Percentiles rank a stretch among this genome's conserved stretches.
Conservation (phyloP, 2,113 vertebrate genomes). For the Cottus gobio region DNA sequence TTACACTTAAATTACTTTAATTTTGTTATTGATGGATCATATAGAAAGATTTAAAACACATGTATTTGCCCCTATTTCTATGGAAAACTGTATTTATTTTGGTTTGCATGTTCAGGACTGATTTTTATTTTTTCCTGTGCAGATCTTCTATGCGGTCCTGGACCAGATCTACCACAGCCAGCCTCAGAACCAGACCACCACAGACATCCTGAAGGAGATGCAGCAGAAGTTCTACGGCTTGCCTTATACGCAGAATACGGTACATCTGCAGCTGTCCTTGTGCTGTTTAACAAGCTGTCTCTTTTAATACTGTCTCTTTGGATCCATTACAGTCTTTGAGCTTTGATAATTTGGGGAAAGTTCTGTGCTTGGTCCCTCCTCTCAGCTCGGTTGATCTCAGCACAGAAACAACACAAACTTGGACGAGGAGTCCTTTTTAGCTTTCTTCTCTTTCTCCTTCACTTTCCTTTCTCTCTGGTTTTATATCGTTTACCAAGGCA, state of each 20-base stretch:
- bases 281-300: neutral
- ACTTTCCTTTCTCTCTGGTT: constrained; percentile 49
- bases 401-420: constrained; percentile 38
- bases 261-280: constrained; percentile 54
- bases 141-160: constrained; percentile 96
- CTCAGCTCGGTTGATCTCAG: constrained; percentile 10
- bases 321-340: constrained; percentile 39
- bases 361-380: constrained; percentile 39
- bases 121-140: constrained; percentile 19
- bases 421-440: constrained; percentile 13
- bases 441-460: constrained; percentile 1
- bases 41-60: neutral
- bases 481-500: constrained; percentile 61
- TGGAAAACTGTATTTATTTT: neutral
- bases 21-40: neutral
- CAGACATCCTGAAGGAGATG: constrained; percentile 92
- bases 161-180: constrained; percentile 95
- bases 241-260: constrained; percentile 92
- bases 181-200: constrained; percentile 89
- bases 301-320: neutral
- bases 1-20: neutral
- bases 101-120: neutral
- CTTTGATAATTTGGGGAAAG: constrained; percentile 54
- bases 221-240: constrained; percentile 93
- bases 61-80: neutral